Percentiles rank a stretch among this genome's conserved stretches.
Conservation (phyloP, 2,888 invertebrate species). For the Sialis lutaria region DNA sequence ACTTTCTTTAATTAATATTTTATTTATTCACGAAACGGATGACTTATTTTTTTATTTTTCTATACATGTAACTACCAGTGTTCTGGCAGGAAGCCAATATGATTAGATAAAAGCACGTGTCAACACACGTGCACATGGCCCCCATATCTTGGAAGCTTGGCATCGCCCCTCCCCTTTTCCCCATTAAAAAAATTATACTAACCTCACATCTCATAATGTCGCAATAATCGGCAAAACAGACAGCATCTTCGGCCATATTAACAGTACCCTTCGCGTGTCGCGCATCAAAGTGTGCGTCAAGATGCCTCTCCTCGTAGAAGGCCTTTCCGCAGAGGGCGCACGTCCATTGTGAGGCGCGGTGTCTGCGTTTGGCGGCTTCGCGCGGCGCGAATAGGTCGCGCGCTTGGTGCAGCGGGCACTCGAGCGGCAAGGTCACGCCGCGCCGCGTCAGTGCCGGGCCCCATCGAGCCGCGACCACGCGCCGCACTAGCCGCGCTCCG, state of each 20-base stretch:
- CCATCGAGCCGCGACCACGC: conserved; percentile 83
- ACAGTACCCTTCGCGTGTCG: conserved; percentile 57
- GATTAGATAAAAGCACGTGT: no score
- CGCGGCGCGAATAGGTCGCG: conserved; percentile 79
- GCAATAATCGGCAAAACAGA: conserved; percentile 87
- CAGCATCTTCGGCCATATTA: conserved; percentile 69
- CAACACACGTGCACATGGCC: no score
- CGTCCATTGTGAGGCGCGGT: conserved; percentile 77
- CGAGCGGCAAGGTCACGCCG: conserved; percentile 69
- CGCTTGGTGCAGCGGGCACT: conserved; percentile 78
- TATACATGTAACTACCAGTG: no score
- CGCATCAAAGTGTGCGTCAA: conserved; percentile 79
- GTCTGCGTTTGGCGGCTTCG: conserved; percentile 69
- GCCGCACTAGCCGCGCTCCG: conserved; percentile 73
- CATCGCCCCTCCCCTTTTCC: no score
- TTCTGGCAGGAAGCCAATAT: no score
- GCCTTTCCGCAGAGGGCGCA: conserved; percentile 84
- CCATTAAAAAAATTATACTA: not conserved
- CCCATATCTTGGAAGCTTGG: no score
- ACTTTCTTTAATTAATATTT: no score
- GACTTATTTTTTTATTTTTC: no score
- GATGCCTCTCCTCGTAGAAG: conserved; percentile 73
- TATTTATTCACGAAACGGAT: no score
- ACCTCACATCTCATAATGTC: conserved; percentile 85
- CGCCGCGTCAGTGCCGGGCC: conserved; percentile 76